Evolutionary conservation across 2,888 invertebrate species (phyloP), one percentile per base, ranked within the genome.

Genomic region (Omphaloscelis lunosa): DNA sequence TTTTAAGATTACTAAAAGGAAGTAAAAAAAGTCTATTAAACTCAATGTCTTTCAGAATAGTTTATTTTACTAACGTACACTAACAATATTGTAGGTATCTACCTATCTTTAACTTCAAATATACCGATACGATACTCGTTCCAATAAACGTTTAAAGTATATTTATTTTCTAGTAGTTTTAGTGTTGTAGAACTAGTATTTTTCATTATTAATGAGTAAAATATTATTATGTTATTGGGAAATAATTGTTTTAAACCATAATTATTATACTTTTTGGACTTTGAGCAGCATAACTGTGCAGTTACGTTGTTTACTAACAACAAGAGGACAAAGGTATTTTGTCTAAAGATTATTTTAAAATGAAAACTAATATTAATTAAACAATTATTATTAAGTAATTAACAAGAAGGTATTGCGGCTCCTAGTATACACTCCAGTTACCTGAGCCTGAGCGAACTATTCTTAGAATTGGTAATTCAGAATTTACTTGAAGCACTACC

Each of bases 401-500:
- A 20, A 27, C 27, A 68, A 53, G 0, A 27, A 9, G 12, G 1
- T 15, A 51, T 41, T n/a, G 29, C 3, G 34, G n/a, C 15, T 29
- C n/a, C 29, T 29, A 29, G 5, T 1, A n/a, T 7, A 11, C 45
- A 45, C 12, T 56, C 11, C 8, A 56, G 23, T 27, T 23, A 17
- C 39, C 48, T 39, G 7, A 17, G 4, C 39, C 48, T 39, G 7
- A 17, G 4, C 2, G 12, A 45, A 27, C 2, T 27, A 15, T 56
- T 63, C 23, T 45, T 12, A 9, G 17, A 75, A 63, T 34, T 39
- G 4, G 2, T 62, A 20, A 45, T 45, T 56, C 34, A 1, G 7
- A 77, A 48, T 48, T 58, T 15, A 9, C 4, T 65, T 58, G 17
- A 77, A 75, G 34, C 27, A 29, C 15, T 34, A n/a, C 7, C 51